Evolutionary conservation across 2,113 vertebrate species (phyloP).

Genomic region (Anolis sagrei): DNA sequence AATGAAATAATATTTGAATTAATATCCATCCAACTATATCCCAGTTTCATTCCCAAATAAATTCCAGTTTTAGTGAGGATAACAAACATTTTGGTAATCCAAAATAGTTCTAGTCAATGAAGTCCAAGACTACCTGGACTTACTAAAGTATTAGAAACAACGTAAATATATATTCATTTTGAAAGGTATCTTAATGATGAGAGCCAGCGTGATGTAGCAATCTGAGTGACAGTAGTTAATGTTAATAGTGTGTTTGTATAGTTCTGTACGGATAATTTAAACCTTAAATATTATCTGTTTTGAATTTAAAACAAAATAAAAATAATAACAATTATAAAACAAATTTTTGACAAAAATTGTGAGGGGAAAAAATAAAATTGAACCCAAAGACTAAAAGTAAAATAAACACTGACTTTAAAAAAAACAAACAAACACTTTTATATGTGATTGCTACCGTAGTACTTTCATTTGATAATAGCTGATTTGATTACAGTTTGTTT

Average conservation of each 20-base stretch:
- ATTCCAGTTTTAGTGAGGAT: no score
- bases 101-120: background rate
- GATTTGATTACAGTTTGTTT: background rate
- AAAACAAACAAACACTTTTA: background rate
- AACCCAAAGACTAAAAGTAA: no score
- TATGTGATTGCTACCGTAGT: background rate
- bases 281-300: background rate
- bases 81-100: no score
- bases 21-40: no score
- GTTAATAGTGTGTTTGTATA: background rate
- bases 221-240: background rate
- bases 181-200: background rate
- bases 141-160: background rate
- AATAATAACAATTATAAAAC: no score
- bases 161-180: background rate
- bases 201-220: no score
- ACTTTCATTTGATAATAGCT: background rate
- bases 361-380: no score
- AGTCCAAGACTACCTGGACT: background rate
- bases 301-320: background rate
- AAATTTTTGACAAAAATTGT: no score
- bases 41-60: no score
- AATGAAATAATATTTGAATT: no score
- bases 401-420: no score
- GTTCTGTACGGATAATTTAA: background rate